Conservation (phyloP, 2,113 vertebrate species). For the Cyphomyrus discorhynchus region DNA sequence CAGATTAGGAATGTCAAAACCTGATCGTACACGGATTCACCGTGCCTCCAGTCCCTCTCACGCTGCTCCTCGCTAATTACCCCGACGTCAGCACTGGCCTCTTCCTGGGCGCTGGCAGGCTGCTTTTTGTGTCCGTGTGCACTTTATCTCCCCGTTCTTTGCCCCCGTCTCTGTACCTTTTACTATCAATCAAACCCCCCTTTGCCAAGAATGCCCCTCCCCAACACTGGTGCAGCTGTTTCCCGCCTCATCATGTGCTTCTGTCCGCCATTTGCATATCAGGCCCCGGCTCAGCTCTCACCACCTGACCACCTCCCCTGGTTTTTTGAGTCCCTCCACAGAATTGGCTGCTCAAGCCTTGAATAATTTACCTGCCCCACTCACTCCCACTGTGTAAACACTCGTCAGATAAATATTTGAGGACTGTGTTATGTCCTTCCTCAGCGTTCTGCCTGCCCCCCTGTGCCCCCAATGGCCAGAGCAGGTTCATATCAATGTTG, state of each 20-base stretch:
- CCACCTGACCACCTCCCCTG: no score
- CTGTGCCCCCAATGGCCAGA: neutral
- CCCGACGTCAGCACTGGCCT: slow-evolving; percentile 42
- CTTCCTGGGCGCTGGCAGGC: neutral
- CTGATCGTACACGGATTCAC: slow-evolving; percentile 70
- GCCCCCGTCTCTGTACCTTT: neutral
- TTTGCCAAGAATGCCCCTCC: neutral
- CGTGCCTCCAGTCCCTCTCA: slow-evolving; percentile 34
- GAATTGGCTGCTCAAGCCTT: neutral
- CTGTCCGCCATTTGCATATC: neutral
- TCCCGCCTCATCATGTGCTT: neutral
- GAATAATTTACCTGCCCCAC: neutral
- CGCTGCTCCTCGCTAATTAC: slow-evolving; percentile 65
- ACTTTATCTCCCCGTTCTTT: neutral
- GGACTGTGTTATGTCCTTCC: neutral
- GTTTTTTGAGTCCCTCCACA: neutral
- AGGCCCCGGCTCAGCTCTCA: neutral
- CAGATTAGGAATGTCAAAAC: slow-evolving; percentile 76
- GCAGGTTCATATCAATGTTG: neutral
- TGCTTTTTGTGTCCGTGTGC: neutral
- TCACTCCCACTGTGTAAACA: neutral
- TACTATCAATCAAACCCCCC: neutral
- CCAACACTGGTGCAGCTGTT: no score
- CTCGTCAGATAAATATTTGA: neutral
- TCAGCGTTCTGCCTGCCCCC: neutral